A percentile compares a stretch with the other conserved stretches of the same genome.
Evolutionary conservation across 2,888 invertebrate species (phyloP).

Genomic region (Drosophila multiciliata): DNA sequence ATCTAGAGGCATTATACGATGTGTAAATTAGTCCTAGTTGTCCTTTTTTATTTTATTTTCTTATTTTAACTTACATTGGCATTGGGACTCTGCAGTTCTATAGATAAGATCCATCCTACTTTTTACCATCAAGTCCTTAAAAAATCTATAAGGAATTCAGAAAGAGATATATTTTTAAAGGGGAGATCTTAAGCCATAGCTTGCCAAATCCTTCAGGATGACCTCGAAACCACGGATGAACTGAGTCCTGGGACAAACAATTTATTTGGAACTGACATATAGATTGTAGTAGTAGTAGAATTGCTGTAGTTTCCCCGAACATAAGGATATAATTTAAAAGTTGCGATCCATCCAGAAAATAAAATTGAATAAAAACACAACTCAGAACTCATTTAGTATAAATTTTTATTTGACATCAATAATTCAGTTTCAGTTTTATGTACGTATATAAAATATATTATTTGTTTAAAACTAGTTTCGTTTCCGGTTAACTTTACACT

Average conservation of each 20-base stretch:
- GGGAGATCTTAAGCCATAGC: neutral
- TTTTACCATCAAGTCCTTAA: no score
- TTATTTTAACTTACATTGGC: no score
- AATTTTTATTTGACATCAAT: conserved; percentile 80
- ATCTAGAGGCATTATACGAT: no score
- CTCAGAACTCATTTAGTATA: conserved; percentile 66
- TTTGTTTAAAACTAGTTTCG: conserved; percentile 74
- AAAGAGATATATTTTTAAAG: neutral
- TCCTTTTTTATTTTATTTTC: neutral
- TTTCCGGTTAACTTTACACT: conserved; percentile 71
- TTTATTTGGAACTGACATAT: neutral
- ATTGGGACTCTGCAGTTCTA: neutral
- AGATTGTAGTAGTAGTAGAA: neutral
- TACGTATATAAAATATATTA: conserved; percentile 75
- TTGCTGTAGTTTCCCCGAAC: neutral
- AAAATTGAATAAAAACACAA: conserved; percentile 11
- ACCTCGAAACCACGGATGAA: no score
- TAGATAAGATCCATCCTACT: neutral
- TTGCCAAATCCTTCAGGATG: neutral
- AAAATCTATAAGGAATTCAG: neutral
- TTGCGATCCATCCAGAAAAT: neutral
- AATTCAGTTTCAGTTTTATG: conserved; percentile 72
- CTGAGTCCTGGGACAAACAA: neutral
- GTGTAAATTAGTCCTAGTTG: neutral
- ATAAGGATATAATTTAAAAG: neutral